Base-by-base conservation (phyloP, 1,140 invertebrate species). In the Coelopa frigida region DNA sequence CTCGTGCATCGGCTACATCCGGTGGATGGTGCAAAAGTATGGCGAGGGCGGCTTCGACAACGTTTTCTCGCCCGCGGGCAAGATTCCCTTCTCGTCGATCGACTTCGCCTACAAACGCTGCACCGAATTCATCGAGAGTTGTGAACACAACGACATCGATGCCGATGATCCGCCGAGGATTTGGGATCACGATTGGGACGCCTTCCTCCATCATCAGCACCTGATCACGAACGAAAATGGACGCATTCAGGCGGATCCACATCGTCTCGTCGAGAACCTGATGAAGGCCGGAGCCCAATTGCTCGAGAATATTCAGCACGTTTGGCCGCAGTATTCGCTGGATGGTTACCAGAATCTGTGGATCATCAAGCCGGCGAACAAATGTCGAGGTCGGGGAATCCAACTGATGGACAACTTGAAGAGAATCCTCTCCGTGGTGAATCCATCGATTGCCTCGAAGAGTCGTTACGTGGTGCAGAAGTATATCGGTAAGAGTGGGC, bases 321-420 rank as follows among this genome's bases (percentile, higher is more conserved):
- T 78, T 61, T 90, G 86, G 84, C 87, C 88, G 0, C 87, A 93
- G 62, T 77, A 84, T 42, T 78, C 84, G 2, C 78, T 88, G 49
- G 92, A 94, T 65, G 91, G 90, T 1, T 73, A 79, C 31, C 77
- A 81, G 45, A 94, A 95, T 69, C 81, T 94, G 42, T 97, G 93
- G 93, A 96, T 97, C 53, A 78, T 95, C 20, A 97, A 97, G 69
- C 94, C 94, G 0, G 90, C 91, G 11, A 92, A 92, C 41, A 89
- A 91, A 68, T 95, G 90, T 50, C 77, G 92, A 3, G 93, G 94
- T 0, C 76, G 89, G 55, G 93, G 92, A 33, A 95, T 96, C 46
- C 79, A 85, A 14, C 74, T 94, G 20, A 82, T 90, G 75, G 87
- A 92, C 63, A 84, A 83, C 59, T 73, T 95, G 10, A 87, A 91